A percentile compares a stretch with the other conserved stretches of the same genome.
Evolutionary conservation across 2,113 vertebrate genomes (phyloP).

Genomic region (Mionectes macconnelli): DNA sequence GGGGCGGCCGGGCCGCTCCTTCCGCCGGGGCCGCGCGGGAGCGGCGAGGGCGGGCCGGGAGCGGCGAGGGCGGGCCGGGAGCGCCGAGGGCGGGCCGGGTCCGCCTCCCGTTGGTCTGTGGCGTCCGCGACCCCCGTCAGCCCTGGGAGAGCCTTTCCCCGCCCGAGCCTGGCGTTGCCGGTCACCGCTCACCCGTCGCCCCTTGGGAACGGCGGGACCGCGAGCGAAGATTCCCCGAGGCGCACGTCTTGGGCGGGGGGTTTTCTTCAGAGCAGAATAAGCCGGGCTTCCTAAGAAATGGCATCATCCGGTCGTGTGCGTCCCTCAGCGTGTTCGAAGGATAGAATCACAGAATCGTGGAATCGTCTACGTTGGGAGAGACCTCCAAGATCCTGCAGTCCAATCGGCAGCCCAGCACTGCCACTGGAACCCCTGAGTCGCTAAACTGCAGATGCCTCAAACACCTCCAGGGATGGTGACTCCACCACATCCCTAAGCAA

Average conservation of each 20-base stretch:
- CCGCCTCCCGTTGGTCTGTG: background rate
- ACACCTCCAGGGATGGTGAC: background rate
- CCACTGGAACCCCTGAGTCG: background rate
- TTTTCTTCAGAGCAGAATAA: background rate
- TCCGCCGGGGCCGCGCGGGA: background rate
- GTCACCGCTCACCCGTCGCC: accelerated
- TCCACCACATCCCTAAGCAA: background rate
- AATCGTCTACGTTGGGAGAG: background rate
- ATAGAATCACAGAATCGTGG: background rate
- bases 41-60: background rate
- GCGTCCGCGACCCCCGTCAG: accelerated
- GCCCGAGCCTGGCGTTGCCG: accelerated
- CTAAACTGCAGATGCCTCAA: background rate
- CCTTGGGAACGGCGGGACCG: accelerated
- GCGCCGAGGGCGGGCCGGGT: background rate
- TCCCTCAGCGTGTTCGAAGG: accelerated
- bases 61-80: background rate
- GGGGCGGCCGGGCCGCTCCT: background rate
- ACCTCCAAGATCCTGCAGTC: background rate
- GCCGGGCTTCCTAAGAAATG: background rate
- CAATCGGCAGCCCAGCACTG: background rate
- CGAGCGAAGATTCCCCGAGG: accelerated
- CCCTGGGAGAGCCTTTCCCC: accelerated
- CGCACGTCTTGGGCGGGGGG: accelerated
- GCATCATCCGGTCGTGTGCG: no score